phyloP scores from a whole-genome alignment of 2,113 vertebrate genomes.

The Sminthopsis crassicaudata region DNA sequence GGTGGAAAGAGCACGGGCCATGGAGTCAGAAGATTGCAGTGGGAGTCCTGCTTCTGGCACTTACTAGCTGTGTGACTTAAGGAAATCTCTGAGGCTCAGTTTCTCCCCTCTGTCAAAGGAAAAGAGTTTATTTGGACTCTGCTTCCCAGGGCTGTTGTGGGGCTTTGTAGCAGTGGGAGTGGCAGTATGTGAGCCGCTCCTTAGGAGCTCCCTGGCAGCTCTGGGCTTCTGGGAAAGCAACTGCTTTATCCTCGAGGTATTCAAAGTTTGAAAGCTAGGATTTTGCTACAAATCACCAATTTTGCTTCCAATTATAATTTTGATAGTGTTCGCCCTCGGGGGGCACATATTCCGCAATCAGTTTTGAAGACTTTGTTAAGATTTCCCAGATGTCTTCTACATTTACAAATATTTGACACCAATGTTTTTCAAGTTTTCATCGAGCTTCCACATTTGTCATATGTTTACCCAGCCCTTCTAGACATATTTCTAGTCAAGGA shows the following conservation, averaged over 20 bases:
- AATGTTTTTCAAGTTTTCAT: slow-evolving; percentile 14
- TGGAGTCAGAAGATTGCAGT: not conserved
- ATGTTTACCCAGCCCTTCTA: slow-evolving; percentile 54
- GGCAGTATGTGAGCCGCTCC: not conserved
- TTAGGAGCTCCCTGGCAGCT: not conserved
- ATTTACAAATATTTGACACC: slow-evolving; percentile 67
- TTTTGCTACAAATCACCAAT: slow-evolving; percentile 54
- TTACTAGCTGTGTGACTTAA: not conserved
- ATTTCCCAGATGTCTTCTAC: slow-evolving; percentile 57
- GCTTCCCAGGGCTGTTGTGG: not conserved
- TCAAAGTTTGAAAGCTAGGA: slow-evolving; percentile 50
- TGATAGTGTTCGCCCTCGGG: slow-evolving; percentile 28
- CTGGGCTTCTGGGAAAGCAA: slow-evolving; percentile 49
- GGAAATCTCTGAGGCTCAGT: not conserved
- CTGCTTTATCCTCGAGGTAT: slow-evolving; percentile 34
- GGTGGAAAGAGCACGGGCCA: not conserved
- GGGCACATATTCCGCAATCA: slow-evolving; percentile 33
- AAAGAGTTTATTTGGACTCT: not conserved
- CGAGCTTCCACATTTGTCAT: slow-evolving; percentile 44
- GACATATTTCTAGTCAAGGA: slow-evolving; percentile 41
- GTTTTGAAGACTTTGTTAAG: slow-evolving; percentile 46
- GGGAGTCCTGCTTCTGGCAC: not conserved
- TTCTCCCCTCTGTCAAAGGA: not conserved
- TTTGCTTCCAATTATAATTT: slow-evolving; percentile 59
- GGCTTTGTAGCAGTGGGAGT: not conserved